Conservation (phyloP, 2,113 vertebrate species). For the Takifugu bimaculatus region DNA sequence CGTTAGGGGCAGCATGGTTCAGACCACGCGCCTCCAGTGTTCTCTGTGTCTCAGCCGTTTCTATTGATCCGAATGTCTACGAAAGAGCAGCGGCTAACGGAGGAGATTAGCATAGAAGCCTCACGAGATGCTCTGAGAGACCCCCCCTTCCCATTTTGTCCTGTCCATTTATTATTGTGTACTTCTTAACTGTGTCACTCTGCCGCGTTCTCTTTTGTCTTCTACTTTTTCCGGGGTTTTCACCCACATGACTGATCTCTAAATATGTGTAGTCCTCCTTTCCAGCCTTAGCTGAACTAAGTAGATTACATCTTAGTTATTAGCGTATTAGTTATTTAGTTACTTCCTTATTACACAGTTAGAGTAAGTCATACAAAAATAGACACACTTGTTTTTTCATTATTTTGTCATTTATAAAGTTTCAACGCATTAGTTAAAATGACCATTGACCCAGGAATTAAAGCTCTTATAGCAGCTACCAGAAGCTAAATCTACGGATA, state of each 20-base stretch:
- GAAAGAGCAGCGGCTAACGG: slow-evolving; percentile 48
- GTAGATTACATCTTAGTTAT: no score
- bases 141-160: slow-evolving; percentile 3
- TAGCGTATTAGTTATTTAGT: background rate
- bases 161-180: slow-evolving; percentile 25
- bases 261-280: background rate
- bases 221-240: slow-evolving; percentile 8
- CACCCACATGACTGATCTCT: background rate
- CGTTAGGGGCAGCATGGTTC: slow-evolving; percentile 33
- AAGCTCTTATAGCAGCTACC: no score
- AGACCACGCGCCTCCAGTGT: slow-evolving; percentile 22
- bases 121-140: slow-evolving; percentile 16
- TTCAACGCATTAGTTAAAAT: no score
- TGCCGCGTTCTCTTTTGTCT: slow-evolving; percentile 10
- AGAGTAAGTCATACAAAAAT: no score
- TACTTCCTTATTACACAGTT: no score
- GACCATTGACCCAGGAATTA: no score
- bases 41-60: slow-evolving; percentile 43
- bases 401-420: no score
- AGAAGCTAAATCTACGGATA: no score
- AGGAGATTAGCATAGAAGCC: slow-evolving; percentile 55
- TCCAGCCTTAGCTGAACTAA: no score
- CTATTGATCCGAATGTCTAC: slow-evolving; percentile 53
- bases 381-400: no score
- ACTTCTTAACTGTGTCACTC: slow-evolving; percentile 9